Base-by-base conservation (phyloP, 2,797 vertebrate genomes). In the Sebastes paucispinis region DNA sequence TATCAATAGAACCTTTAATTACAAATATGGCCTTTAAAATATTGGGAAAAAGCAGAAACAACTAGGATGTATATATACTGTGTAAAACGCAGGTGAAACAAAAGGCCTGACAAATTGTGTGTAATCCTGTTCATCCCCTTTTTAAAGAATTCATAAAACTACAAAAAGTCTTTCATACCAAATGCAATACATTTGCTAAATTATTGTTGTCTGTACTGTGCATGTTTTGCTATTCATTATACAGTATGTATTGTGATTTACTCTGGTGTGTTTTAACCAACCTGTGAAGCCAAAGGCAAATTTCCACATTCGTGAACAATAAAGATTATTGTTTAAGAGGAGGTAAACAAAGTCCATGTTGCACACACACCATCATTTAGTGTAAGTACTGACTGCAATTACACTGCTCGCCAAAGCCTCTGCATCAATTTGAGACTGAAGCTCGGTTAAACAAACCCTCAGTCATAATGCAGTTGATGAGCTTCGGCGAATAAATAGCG, bases 391-490 rank as follows among this genome's bases (percentile, higher is more conserved):
- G 8, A 16, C 20, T 32, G 43, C 34, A 65, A 54, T 25, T 22
- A 16, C 24, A 6, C 22, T 4, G 18, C 36, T 73, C 55, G 47
- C 16, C 59, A 58, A 59, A 55, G 72, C 34, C 65, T 55, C 47
- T 10, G 31, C 59, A 63, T 86, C 54, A 34, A 32, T 83, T 54
- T 58, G 12, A 67, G 64, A 0, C 27, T 25, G 25, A 59, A 16
- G 58, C 65, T 34, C 29, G 8, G 69, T 69, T 70, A 70, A 79
- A 25, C 66, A 29, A 74, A 55, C 59, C 4, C 63, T 83, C 34
- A 69, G 43, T 88, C 80, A 84, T 69, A 69, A 73, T 50, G 36
- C 16, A 57, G 72, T 18, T 79, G 78, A 88, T 63, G 81, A 81
- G 79, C 78, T 36, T 31, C 32, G 14, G 50, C 57, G 74, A 81